Evolutionary conservation across 1,140 invertebrate genomes (phyloP), one percentile per base, ranked within the genome.

Genomic region (Aleiodes sp.): DNA sequence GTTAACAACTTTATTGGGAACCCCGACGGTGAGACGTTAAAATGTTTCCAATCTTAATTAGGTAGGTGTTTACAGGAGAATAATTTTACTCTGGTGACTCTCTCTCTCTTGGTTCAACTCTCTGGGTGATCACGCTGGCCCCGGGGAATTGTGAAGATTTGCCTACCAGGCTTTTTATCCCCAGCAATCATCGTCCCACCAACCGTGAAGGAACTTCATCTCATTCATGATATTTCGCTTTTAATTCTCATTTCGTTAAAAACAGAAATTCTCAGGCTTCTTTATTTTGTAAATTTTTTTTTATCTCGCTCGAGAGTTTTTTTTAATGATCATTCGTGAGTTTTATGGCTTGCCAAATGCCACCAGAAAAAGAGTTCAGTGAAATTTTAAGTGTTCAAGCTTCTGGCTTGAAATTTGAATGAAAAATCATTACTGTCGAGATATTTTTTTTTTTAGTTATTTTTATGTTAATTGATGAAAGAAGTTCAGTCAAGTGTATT

Each of bases 11-110:
- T 85, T 63, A 63, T 28, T 41, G 60, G 33, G 29, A 62, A 62
- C 43, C 16, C 24, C 43, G 43, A 65, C 24, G 46, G 62, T 41
- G 62, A 35, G 78, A 84, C 80, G 80, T 84, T 84, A 84, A 85
- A 84, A 86, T 83, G 83, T 85, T 65, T 84, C 82, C 82, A 84
- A 84, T 86, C 83, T 86, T 84, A 85, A 86, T 86, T 86, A 85
- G 83, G 78, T 84, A 85, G 83, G 83, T 86, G 83, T 86, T 85
- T 86, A 84, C 80, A 84, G 80, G 78, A 79, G 79, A 77, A 84
- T 83, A 79, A 81, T 83, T 83, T 75, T 75, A 69, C 70, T 70
- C 71, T 33, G 59, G 31, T 33, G 12, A 43, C 31, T 56, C n/a
- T n/a, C n/a, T n/a, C n/a, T n/a, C n/a, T n/a, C n/a, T 41, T 29